These are phyloP conservation scores for Cantharis flavilabris DNA, from an alignment of 2,888 invertebrate species.

Conservation along the genomic window DNA sequence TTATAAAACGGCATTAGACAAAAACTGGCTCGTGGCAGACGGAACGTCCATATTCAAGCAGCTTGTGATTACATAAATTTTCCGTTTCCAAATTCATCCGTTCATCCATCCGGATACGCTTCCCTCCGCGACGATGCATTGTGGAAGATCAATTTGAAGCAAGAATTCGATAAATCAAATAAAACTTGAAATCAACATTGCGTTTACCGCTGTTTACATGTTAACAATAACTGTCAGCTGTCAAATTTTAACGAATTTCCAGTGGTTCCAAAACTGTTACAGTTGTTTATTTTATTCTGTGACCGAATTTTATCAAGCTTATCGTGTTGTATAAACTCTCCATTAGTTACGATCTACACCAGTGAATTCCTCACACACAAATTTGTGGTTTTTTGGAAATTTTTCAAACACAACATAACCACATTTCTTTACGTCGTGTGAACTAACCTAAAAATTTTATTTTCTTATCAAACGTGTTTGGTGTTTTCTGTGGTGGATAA, in stretches of 20 bases:
- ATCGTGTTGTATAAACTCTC: too few species aligned
- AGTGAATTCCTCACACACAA: too few species aligned
- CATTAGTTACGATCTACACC: too few species aligned
- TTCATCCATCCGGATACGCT: slow-evolving; percentile 91
- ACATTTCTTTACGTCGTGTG: background rate
- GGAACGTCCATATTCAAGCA: slow-evolving; percentile 88
- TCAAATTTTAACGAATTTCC: background rate
- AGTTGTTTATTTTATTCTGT: too few species aligned
- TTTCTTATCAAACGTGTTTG: background rate
- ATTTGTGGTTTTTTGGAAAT: too few species aligned
- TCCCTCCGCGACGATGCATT: slow-evolving; percentile 86
- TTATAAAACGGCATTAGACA: slow-evolving; percentile 86
- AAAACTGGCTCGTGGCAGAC: slow-evolving; percentile 92
- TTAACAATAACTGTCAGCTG: background rate
- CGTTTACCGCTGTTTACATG: slow-evolving; percentile 11
- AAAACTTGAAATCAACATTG: background rate
- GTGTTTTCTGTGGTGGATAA: too few species aligned
- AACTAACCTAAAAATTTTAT: background rate
- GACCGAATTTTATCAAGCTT: too few species aligned
- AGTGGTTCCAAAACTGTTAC: background rate
- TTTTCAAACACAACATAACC: background rate
- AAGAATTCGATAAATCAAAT: background rate
- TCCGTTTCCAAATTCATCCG: slow-evolving; percentile 91
- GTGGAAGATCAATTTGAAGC: slow-evolving; percentile 40
- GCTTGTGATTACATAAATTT: slow-evolving; percentile 98